Percentiles rank a stretch among this genome's conserved stretches.
Conservation (phyloP, 2,888 invertebrate genomes). For the Ophioninae sp. region DNA sequence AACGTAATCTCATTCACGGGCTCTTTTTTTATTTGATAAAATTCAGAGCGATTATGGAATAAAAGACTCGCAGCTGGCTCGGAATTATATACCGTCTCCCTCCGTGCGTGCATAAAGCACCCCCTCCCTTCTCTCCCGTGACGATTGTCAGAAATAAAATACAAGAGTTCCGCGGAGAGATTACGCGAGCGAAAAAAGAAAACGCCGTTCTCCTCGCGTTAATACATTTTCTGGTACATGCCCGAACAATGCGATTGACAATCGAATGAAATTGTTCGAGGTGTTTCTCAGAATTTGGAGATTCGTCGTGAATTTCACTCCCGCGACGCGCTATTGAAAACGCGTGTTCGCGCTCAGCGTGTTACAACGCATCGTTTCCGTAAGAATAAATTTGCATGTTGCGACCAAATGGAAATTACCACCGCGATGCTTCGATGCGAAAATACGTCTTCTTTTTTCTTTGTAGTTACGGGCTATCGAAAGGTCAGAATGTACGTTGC, state of each 20-base stretch:
- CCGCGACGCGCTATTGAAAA: conserved; percentile 15
- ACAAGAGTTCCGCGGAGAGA: conserved; percentile 26
- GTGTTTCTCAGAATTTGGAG: not conserved
- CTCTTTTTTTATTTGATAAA: not conserved
- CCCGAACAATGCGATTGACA: not conserved
- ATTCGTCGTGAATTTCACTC: conserved; percentile 10
- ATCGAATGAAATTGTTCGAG: not conserved
- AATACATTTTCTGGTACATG: conserved; percentile 1
- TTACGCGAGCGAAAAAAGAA: conserved; percentile 23
- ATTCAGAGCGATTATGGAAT: not conserved
- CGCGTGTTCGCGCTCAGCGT: conserved; percentile 5
- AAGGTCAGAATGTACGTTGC: conserved; percentile 26
- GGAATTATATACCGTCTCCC: conserved; percentile 16
- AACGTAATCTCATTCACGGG: not conserved
- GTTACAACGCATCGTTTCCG: conserved; percentile 13
- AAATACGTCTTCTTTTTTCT: conserved; percentile 6
- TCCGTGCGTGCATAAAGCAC: conserved; percentile 15
- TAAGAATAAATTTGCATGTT: conserved; percentile 25
- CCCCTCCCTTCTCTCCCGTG: conserved; percentile 1
- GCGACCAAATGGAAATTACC: conserved; percentile 20
- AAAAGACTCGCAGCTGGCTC: conserved; percentile 37
- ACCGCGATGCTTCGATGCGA: not conserved
- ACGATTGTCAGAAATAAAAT: conserved; percentile 40
- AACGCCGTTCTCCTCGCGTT: not conserved
- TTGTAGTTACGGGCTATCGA: conserved; percentile 37